Evolutionary conservation across 2,797 vertebrate species (phyloP).

Genomic region (Sebastes ruberrimus): DNA sequence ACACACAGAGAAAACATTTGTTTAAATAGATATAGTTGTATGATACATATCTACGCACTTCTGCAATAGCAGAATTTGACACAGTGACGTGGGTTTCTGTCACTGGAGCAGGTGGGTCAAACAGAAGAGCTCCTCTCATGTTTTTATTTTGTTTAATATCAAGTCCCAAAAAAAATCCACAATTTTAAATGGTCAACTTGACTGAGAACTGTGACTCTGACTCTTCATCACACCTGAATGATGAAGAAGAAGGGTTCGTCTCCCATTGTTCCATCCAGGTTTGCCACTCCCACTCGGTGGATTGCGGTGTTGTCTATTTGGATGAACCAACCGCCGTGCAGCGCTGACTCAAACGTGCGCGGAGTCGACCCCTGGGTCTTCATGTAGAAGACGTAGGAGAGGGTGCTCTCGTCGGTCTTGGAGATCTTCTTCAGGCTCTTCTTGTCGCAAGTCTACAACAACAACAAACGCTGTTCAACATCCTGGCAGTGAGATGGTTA

Average conservation of each 20-base stretch:
- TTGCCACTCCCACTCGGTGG: not conserved
- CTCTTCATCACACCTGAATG: slow-evolving; percentile 48
- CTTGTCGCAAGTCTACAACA: slow-evolving; percentile 64
- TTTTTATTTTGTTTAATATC: not conserved
- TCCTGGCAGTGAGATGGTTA: not conserved
- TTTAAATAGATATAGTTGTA: slow-evolving; percentile 4
- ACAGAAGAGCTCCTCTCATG: not conserved
- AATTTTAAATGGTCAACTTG: not conserved
- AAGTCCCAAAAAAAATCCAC: not conserved
- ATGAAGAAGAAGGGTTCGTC: slow-evolving; percentile 55
- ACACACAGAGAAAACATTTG: not conserved
- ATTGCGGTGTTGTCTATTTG: slow-evolving; percentile 28
- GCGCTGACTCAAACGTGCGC: slow-evolving; percentile 79
- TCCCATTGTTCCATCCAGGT: not conserved
- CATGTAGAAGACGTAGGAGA: slow-evolving; percentile 84
- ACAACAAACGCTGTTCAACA: not conserved
- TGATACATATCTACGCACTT: slow-evolving; percentile 66
- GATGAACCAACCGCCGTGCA: slow-evolving; percentile 79
- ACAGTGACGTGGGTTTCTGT: not conserved
- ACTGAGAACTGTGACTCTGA: not conserved
- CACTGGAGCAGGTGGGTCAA: slow-evolving; percentile 10
- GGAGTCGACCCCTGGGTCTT: slow-evolving; percentile 4
- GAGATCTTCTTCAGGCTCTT: slow-evolving; percentile 69
- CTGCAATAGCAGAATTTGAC: slow-evolving; percentile 61
- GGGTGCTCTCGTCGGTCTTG: slow-evolving; percentile 42